A percentile compares a stretch with the other conserved stretches of the same genome.
Conservation (phyloP, 2,888 invertebrate genomes). For the Parapristionchus giblindavisi region DNA sequence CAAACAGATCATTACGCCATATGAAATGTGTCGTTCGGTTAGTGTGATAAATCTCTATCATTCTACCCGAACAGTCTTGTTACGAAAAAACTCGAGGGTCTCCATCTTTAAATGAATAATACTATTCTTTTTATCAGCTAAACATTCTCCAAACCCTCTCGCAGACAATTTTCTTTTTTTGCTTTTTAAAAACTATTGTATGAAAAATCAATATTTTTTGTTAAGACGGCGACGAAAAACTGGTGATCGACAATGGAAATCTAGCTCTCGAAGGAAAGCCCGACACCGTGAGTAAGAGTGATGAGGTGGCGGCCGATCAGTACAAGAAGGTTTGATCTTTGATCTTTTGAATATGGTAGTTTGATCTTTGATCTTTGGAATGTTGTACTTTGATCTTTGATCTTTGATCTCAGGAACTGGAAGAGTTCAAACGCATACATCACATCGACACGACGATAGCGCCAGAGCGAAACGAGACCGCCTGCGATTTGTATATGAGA, state of each 20-base stretch:
- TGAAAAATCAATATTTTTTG: background rate
- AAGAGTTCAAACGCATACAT: conserved; percentile 47
- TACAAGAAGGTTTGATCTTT: conserved; percentile 31
- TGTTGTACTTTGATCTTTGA: background rate
- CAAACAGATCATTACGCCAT: too few relatives aligned
- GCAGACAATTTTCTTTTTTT: too few relatives aligned
- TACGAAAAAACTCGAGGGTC: too few relatives aligned
- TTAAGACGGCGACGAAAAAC: conserved; percentile 50
- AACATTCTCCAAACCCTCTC: too few relatives aligned
- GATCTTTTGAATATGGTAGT: background rate
- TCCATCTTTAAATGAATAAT: too few relatives aligned
- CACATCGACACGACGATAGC: conserved; percentile 33
- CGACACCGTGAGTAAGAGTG: background rate
- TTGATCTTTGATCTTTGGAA: background rate
- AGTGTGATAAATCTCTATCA: too few relatives aligned
- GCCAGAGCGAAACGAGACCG: conserved; percentile 49
- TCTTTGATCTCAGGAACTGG: conserved; percentile 47
- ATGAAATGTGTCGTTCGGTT: too few relatives aligned
- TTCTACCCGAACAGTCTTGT: too few relatives aligned
- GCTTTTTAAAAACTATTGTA: background rate
- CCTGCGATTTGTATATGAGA: conserved; percentile 58
- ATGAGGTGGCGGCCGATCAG: conserved; percentile 5
- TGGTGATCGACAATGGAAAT: conserved; percentile 47
- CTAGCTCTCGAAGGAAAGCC: conserved; percentile 31
- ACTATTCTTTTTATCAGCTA: too few relatives aligned